Evolutionary conservation across 2,888 invertebrate genomes (phyloP).

Genomic region (Troilus luridus): DNA sequence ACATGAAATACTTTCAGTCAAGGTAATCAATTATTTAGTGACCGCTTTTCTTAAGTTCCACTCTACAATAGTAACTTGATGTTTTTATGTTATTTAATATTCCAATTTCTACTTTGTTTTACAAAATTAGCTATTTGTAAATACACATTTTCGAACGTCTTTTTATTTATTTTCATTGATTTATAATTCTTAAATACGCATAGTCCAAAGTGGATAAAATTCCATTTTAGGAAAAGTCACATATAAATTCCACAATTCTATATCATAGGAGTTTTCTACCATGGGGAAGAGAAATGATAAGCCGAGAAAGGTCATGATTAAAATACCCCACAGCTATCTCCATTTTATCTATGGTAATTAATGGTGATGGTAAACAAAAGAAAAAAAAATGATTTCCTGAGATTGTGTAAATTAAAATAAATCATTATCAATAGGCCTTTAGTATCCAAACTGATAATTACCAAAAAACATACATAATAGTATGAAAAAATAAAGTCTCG

Average conservation of each 20-base stretch:
- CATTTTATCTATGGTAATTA: not conserved
- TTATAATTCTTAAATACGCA: no score
- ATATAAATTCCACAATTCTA: not conserved
- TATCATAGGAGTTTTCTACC: not conserved
- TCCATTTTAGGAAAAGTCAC: not conserved
- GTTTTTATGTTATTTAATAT: no score
- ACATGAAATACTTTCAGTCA: no score
- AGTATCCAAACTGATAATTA: not conserved
- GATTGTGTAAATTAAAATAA: constrained; percentile 18
- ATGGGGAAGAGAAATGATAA: not conserved
- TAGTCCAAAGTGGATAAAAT: not conserved
- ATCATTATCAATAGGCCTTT: constrained; percentile 21
- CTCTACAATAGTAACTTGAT: no score
- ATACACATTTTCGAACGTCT: not conserved
- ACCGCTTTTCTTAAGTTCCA: no score
- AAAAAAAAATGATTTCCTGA: not conserved
- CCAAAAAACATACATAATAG: not conserved
- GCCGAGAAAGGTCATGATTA: constrained; percentile 10
- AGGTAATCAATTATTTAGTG: no score
- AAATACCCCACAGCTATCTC: constrained; percentile 17
- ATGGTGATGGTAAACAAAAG: not conserved
- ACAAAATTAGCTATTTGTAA: no score
- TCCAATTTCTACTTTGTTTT: no score
- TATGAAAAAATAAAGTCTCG: not conserved
- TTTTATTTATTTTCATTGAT: not conserved